Percentiles rank a stretch among this genome's conserved stretches.
Conservation (phyloP, 2,113 vertebrate species). For the Datnioides undecimradiatus region DNA sequence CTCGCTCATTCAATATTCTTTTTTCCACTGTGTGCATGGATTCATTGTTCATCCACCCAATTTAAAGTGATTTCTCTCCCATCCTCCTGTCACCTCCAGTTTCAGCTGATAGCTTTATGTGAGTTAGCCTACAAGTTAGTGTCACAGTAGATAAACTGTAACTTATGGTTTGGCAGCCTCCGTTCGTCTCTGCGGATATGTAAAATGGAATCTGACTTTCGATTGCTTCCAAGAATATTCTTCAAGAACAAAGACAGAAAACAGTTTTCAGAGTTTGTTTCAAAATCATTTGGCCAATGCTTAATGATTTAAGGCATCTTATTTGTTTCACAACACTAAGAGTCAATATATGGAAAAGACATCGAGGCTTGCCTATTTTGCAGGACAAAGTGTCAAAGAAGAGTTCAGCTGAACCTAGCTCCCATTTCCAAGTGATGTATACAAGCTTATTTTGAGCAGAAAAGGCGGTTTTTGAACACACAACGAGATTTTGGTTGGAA, state of each 20-base stretch:
- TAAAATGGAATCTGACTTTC: conserved; percentile 27
- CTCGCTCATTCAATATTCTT: background rate
- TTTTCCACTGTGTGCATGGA: background rate
- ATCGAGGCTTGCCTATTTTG: background rate
- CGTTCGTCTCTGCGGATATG: background rate
- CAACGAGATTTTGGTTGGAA: background rate
- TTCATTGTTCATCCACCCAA: conserved; percentile 33
- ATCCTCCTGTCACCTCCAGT: conserved; percentile 51
- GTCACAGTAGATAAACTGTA: conserved; percentile 42
- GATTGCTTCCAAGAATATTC: background rate
- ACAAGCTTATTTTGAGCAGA: background rate
- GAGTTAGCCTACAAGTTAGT: conserved; percentile 30
- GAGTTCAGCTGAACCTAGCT: background rate
- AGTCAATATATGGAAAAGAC: background rate
- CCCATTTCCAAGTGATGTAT: background rate
- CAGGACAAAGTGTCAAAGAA: background rate
- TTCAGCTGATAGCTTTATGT: conserved; percentile 51
- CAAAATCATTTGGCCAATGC: background rate
- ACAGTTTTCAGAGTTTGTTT: background rate
- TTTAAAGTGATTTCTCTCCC: conserved; percentile 56
- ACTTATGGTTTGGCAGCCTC: background rate
- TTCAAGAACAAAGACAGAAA: background rate
- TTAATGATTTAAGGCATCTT: background rate
- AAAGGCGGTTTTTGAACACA: background rate
- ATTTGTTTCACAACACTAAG: conserved; percentile 6